Evolutionary conservation across 1,140 invertebrate species (phyloP), one percentile per base, ranked within the genome.

Genomic region (Calliphora vicina): DNA sequence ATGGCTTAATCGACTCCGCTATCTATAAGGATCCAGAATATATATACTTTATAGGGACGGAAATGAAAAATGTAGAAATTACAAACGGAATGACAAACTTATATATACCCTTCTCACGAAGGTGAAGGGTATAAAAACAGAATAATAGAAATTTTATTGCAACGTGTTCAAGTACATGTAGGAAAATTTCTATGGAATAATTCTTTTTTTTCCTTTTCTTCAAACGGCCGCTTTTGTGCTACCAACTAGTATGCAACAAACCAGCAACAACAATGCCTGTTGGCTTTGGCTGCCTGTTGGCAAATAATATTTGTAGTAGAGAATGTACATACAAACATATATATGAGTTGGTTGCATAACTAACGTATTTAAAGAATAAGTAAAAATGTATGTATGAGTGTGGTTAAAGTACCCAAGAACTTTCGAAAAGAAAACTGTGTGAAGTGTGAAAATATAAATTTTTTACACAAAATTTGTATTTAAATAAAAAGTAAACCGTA

Each of bases 271-370:
- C 25, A 42, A 76, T 76, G 73, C 73, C 73, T 76, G 27, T 76
- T 76, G 29, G 73, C 73, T 76, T 76, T 42, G n/a, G 73, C 5
- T 76, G 73, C 73, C 27, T 76, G 73, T 76, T 76, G 73, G 27
- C 73, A 76, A 43, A 27, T 15, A 17, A 57, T n/a, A 15, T n/a
- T 17, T 57, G 15, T 57, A 57, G 50, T n/a, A 17, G 50, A 15
- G 50, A 17, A 57, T 57, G 50, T n/a, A 57, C 15, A 57, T n/a
- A n/a, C n/a, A n/a, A n/a, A n/a, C n/a, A 5, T n/a, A 61, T 13
- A n/a, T 12, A 61, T 17, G 13, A 4, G 23, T 67, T 23, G 6
- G n/a, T 20, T 20, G n/a, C 35, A 35, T 35, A 35, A 35, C 35
- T 2, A 35, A 35, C 6, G 35, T 35, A 35, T 35, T 35, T 23